Base-by-base conservation (phyloP, 2,113 vertebrate species). In the Eretmochelys imbricata region DNA sequence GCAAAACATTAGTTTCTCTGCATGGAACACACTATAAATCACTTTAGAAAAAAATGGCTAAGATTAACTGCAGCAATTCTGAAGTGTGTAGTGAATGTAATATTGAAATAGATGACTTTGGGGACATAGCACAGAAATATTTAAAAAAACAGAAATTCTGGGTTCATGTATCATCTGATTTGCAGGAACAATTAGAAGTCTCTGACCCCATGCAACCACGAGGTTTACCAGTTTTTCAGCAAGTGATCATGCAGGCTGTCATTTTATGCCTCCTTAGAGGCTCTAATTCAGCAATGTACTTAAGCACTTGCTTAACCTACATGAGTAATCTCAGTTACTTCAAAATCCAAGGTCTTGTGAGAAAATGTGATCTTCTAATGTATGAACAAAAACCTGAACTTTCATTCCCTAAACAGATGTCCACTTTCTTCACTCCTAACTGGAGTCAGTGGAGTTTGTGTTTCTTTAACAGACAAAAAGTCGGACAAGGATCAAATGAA, bases 31-130 rank as follows among this genome's bases (percentile, higher is more conserved):
- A 62, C 8, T 80, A 57, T 49, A 80, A 48, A 38, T 87, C 31
- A 89, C 27, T 69, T 85, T 14, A 78, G 72, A 94, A 84, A 94
- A 94, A 88, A 38, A 87, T 10, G 85, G 42, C 9, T 83, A 80
- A 81, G 62, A 53, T 87, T 79, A 94, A 88, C 72, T 55, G 4
- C 27, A 89, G 9, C 38, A 89, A 81, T 92, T 95, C 62, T 57
- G 82, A 81, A 92, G 85, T 92, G 59, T 69, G 5, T 76, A 80
- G 79, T 69, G 51, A 94, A 95, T 20, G 13, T 54, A 54, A 65
- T 83, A 27, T 9, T 57, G 22, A n/a, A 84, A 84, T 85, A 25
- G 49, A 42, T 84, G 46, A 69, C 2, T 75, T 91, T 85, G 53
- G 55, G 54, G 75, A 14, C 69, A 54, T 69, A 90, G 54, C 22